phyloP scores from a whole-genome alignment of 1,140 invertebrate genomes.

The Mamestra configurata region DNA sequence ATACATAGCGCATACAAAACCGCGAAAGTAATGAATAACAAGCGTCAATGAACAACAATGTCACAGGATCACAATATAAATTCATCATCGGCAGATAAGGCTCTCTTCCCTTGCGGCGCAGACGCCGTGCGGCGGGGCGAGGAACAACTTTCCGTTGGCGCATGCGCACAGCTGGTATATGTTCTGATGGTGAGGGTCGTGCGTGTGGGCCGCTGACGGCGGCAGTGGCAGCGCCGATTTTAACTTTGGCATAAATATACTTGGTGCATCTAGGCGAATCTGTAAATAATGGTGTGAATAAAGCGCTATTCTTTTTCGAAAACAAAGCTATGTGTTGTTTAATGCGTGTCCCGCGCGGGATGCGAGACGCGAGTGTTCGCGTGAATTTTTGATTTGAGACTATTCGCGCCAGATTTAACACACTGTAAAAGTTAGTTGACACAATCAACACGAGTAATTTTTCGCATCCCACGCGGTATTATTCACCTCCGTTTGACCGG shows the following conservation, averaged over 20 bases:
- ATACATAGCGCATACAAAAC: slow-evolving; percentile 25
- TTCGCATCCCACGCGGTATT: no score
- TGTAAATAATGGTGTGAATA: slow-evolving; percentile 60
- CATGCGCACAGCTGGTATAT: slow-evolving; percentile 97
- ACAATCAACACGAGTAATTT: no score
- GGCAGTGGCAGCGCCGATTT: slow-evolving; percentile 89
- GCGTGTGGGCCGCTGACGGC: slow-evolving; percentile 78
- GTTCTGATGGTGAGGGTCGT: slow-evolving; percentile 89
- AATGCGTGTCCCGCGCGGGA: no score
- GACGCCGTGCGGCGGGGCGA: slow-evolving; percentile 94
- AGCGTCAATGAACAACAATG: slow-evolving; percentile 42
- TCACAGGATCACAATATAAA: slow-evolving; percentile 51
- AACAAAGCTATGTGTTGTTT: no score
- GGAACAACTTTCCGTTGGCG: slow-evolving; percentile 95
- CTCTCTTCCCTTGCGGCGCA: slow-evolving; percentile 90
- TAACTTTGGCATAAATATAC: slow-evolving; percentile 92
- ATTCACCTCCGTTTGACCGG: no score
- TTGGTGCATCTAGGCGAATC: slow-evolving; percentile 90
- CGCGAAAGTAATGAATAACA: slow-evolving; percentile 31
- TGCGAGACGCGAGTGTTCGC: no score
- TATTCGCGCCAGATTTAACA: no score
- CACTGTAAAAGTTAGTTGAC: no score
- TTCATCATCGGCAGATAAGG: slow-evolving; percentile 86
- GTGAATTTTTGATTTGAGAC: no score
- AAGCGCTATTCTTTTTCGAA: not conserved